Evolutionary conservation across 2,113 vertebrate species (phyloP).

Genomic region (Vulpes ferrilata): DNA sequence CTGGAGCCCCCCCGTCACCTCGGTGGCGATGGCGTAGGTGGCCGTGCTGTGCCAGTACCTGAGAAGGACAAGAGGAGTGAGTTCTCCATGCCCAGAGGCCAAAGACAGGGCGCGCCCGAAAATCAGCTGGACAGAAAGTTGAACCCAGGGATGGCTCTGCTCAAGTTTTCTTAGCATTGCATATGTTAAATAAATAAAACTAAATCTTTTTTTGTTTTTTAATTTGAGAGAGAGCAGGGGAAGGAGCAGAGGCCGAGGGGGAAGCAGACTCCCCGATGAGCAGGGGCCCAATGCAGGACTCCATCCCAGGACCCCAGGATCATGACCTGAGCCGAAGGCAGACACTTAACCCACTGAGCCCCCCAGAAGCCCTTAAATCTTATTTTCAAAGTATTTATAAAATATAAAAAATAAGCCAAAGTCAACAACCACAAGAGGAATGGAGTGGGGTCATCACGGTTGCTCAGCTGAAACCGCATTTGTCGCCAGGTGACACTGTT

Average conservation of each 20-base stretch:
- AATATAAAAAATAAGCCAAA: not conserved
- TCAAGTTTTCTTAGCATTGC: fast-evolving
- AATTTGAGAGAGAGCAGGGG: not conserved
- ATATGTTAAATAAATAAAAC: not conserved
- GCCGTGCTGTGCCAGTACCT: slow-evolving; percentile 99
- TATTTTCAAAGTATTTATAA: no score
- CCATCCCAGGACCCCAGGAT: not conserved
- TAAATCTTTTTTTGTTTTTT: not conserved
- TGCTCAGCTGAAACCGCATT: fast-evolving
- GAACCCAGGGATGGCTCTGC: not conserved
- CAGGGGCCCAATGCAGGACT: not conserved
- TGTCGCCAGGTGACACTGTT: fast-evolving
- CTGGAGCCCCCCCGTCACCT: slow-evolving; percentile 88
- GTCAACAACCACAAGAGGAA: not conserved
- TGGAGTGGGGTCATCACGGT: fast-evolving
- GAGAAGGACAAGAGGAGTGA: not conserved
- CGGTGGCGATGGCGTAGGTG: slow-evolving; percentile 95
- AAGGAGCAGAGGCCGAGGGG: not conserved
- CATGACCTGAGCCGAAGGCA: not conserved
- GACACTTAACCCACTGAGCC: not conserved
- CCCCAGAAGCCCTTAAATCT: not conserved
- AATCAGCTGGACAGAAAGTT: fast-evolving
- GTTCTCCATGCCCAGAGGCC: fast-evolving
- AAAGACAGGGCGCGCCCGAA: not conserved
- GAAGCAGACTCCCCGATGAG: not conserved